Evolutionary conservation across 1,140 invertebrate species (phyloP).

Genomic region (Macrosteles quadrilineatus): DNA sequence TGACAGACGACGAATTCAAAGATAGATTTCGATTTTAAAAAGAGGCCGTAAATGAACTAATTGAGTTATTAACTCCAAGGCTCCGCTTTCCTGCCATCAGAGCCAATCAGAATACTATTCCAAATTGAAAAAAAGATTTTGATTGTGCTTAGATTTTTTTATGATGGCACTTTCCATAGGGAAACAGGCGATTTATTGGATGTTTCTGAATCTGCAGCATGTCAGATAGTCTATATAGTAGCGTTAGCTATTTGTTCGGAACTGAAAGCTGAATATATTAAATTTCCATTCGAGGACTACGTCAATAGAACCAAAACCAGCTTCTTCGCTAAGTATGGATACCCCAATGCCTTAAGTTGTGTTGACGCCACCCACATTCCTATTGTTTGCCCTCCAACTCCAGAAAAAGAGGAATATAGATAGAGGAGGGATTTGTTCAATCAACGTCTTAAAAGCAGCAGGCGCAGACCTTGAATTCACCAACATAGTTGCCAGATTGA

Average conservation of each 20-base stretch:
- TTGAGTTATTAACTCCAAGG: constrained; percentile 11
- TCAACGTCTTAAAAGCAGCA: constrained; percentile 17
- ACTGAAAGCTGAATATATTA: background rate
- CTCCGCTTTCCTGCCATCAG: background rate
- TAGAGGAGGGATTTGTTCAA: background rate
- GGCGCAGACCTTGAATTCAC: constrained; percentile 26
- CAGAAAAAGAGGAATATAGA: constrained; percentile 26
- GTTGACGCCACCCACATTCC: constrained; percentile 1
- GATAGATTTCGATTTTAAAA: constrained; percentile 11
- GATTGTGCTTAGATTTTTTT: constrained; percentile 24
- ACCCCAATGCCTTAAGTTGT: constrained; percentile 9
- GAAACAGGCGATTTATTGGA: constrained; percentile 16
- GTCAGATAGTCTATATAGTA: constrained; percentile 4
- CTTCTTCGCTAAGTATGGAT: constrained; percentile 17
- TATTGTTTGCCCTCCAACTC: constrained; percentile 14
- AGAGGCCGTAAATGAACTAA: constrained; percentile 17
- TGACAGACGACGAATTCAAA: background rate
- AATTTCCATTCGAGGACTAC: constrained; percentile 18
- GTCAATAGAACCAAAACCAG: background rate
- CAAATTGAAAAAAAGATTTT: constrained; percentile 19
- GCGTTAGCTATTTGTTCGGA: constrained; percentile 23
- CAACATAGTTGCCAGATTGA: constrained; percentile 6
- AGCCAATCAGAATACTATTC: background rate
- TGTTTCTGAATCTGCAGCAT: background rate
- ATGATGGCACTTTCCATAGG: constrained; percentile 1